These are phyloP conservation scores for Oryzias javanicus DNA, from an alignment of 2,113 vertebrate species.

Conservation along the genomic window DNA sequence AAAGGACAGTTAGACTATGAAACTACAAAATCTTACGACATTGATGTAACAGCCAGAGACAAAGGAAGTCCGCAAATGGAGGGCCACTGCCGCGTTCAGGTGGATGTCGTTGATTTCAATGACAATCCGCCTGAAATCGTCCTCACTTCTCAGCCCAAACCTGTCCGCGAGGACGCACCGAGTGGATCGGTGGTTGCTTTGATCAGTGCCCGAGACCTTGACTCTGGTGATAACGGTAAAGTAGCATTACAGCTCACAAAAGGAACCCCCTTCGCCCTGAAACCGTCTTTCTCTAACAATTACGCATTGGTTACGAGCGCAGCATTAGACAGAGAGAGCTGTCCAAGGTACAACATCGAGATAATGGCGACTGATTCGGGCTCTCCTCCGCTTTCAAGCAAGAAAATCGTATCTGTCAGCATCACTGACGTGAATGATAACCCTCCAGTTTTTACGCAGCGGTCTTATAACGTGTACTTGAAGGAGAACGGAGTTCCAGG, in stretches of 20 bases:
- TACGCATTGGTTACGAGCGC: constrained; percentile 84
- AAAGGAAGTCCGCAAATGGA: constrained; percentile 80
- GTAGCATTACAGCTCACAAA: constrained; percentile 72
- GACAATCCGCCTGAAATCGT: constrained; percentile 82
- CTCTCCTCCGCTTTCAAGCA: constrained; percentile 76
- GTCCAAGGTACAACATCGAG: constrained; percentile 73
- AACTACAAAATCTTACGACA: constrained; percentile 72
- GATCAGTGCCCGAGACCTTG: constrained; percentile 64
- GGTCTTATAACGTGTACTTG: constrained; percentile 81
- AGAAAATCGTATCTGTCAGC: constrained; percentile 75
- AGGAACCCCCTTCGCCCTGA: constrained; percentile 79
- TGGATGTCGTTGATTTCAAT: constrained; percentile 81
- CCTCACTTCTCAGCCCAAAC: constrained; percentile 71
- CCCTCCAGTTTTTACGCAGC: constrained; percentile 74
- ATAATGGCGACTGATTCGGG: constrained; percentile 82
- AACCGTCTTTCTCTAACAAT: constrained; percentile 84
- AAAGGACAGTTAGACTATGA: constrained; percentile 80
- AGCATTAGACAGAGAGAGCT: constrained; percentile 79
- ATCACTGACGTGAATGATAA: constrained; percentile 91
- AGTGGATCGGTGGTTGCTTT: constrained; percentile 71
- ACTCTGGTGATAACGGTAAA: constrained; percentile 67
- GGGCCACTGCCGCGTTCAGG: constrained; percentile 76
- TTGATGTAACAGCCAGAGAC: constrained; percentile 82
- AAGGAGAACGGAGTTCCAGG: constrained; percentile 83
- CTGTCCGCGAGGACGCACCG: constrained; percentile 62